Base-by-base conservation (phyloP, 35 echinoderm and acorn worm genomes). In the Antedon bifida region DNA sequence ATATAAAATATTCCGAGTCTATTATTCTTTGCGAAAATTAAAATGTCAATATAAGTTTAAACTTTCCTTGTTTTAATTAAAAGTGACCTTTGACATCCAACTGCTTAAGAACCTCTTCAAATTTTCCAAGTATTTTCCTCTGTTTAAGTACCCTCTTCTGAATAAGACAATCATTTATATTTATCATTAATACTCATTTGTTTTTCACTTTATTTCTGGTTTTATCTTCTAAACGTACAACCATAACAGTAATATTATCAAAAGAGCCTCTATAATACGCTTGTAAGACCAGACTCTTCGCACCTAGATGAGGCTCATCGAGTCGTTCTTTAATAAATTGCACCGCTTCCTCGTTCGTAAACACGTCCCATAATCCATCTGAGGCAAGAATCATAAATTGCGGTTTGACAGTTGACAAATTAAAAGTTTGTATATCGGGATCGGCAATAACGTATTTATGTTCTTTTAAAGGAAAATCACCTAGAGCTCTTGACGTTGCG, bases 221-320 rank as follows among this genome's bases (percentile, higher is more conserved):
- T 21, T 23, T 64, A 19, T 64, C 19, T 16, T 21, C 19, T 16
- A 64, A 21, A 2, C 51, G 92, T 0, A 99, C 75, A 30, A 99
- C 95, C 95, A 99, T 99, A 0, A 93, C 95, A 55, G 90, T 93
- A 29, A 99, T 99, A 42, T 99, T 99, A 81, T 99, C 95, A 75
- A 92, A 80, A 8, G 91, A 93, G 0, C 90, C 91, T 4, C 88
- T 75, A 19, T 93, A 86, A 78, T 88, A 92, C 0, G 95, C 90
- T 79, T 99, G 95, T 29, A 93, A 81, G 0, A 99, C 95, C 29
- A 90, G 39, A 35, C 88, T 87, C 83, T 99, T 99, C 1, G 90
- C 91, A 23, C 95, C 95, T 83, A 92, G 85, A 82, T 88, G 85
- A n/a, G 91, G 95, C 36, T 92, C 90, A 76, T 86, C 80, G 32